phyloP scores from a whole-genome alignment of 2,888 invertebrate genomes.

The Spisula solida region DNA sequence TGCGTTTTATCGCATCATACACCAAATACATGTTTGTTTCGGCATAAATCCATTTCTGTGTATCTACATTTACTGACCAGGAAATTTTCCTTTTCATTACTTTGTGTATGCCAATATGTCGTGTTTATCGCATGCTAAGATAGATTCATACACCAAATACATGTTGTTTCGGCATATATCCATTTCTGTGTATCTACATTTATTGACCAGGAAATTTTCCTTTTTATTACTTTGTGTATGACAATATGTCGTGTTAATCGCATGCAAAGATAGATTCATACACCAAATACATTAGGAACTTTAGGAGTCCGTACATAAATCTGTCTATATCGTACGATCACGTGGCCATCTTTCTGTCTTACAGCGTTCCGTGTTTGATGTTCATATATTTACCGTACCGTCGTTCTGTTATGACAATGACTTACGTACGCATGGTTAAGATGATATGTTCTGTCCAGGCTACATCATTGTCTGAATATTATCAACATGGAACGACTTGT shows the following conservation, averaged over 20 bases:
- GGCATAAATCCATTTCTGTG: background rate
- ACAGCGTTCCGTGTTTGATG: background rate
- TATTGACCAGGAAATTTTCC: background rate
- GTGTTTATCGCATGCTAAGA: conserved; percentile 7
- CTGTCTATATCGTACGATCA: background rate
- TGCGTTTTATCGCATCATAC: conserved; percentile 5
- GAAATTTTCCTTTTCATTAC: background rate
- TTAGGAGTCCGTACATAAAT: background rate
- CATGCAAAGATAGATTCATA: conserved; percentile 12
- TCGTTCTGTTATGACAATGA: background rate
- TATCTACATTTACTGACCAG: background rate
- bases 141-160: too few species aligned
- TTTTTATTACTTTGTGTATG: background rate
- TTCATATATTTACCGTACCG: background rate
- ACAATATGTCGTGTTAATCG: background rate
- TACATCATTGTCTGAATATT: background rate
- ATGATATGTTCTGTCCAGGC: background rate
- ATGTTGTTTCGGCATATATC: background rate
- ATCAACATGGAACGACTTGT: background rate
- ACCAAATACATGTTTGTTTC: too few species aligned
- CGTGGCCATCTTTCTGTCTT: background rate
- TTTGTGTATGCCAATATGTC: background rate
- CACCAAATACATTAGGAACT: conserved; percentile 18
- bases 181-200: background rate
- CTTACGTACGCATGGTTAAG: background rate